Base-by-base conservation (phyloP, 2,888 invertebrate species). In the Axea sp. region DNA sequence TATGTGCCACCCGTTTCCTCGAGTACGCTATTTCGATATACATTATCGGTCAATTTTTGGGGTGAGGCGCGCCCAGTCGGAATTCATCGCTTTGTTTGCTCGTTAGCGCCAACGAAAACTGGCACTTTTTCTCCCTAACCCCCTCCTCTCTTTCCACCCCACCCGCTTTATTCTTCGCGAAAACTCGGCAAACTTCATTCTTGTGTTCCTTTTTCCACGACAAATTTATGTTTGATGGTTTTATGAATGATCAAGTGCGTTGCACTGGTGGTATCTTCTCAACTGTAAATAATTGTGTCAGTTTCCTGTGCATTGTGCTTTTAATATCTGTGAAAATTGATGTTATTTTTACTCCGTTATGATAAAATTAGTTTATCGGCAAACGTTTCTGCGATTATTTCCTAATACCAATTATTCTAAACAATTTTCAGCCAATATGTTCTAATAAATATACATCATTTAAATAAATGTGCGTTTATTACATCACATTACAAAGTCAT, bases 51-150 rank as follows among this genome's bases (percentile, higher is more conserved):
- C 82, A 84, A 84, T 84, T 85, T 83, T 83, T 81, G 80, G 83
- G 83, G 83, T 82, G 81, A 81, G 80, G 82, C 76, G 78, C 85
- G 82, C 78, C 83, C 86, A 83, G 75, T 82, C 81, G 85, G 86
- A 86, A 87, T 84, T 86, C 81, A 87, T 86, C 82, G 83, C 85
- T 86, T 86, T 86, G 85, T 86, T 83, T 83, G 83, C 76, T 72
- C 67, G 72, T 72, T 72, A 65, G 28, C 53, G 55, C 64, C 53
- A 26, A 39, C 47, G 22, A 57, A 60, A 57, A 60, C 55, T 64
- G 45, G 47, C 62, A 64, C 67, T 72, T 74, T 72, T 74, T 72
- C 68, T n/a, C n/a, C n/a, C n/a, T n/a, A n/a, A n/a, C n/a, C n/a
- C n/a, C n/a, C n/a, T n/a, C n/a, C n/a, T n/a, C n/a, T n/a, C n/a